A percentile compares a stretch with the other conserved stretches of the same genome.
These are phyloP conservation scores for Teleogryllus occipitalis DNA, from an alignment of 1,140 invertebrate species.

Conservation along the genomic window DNA sequence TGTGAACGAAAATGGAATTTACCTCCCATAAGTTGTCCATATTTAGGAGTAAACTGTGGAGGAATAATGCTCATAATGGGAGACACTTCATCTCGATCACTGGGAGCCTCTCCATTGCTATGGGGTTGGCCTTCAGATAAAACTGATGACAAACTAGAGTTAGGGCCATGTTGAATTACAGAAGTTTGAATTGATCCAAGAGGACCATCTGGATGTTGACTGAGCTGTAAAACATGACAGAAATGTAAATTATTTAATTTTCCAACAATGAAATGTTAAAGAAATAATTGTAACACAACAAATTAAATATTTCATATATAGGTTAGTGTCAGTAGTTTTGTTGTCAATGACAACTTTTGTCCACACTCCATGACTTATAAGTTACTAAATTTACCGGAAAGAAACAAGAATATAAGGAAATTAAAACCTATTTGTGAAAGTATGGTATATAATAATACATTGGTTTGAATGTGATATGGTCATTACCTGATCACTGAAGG, in stretches of 20 bases:
- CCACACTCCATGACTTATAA: neutral
- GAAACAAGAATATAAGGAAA: too few species aligned
- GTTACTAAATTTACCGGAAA: too few species aligned
- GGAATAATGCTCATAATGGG: constrained; percentile 6
- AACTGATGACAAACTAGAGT: constrained; percentile 5
- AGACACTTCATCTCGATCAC: constrained; percentile 15
- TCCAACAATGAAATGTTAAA: neutral
- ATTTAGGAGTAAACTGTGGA: constrained; percentile 14
- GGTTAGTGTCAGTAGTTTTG: too few species aligned
- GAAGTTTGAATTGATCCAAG: constrained; percentile 15
- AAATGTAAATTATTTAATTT: neutral
- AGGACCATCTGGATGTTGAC: constrained; percentile 16
- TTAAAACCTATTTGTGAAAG: too few species aligned
- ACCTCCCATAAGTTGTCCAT: constrained; percentile 3
- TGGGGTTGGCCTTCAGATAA: neutral
- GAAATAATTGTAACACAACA: neutral
- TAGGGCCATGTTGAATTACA: constrained; percentile 19
- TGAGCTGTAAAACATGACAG: constrained; percentile 10
- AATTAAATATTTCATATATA: too few species aligned
- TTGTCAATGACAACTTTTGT: too few species aligned
- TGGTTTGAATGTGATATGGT: neutral
- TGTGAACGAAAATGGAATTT: neutral
- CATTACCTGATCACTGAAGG: constrained; percentile 24
- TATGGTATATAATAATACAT: too few species aligned
- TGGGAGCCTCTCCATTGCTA: constrained; percentile 16